These are phyloP conservation scores for Melanocharis versteri DNA, from an alignment of 2,113 vertebrate species.

Conservation along the genomic window DNA sequence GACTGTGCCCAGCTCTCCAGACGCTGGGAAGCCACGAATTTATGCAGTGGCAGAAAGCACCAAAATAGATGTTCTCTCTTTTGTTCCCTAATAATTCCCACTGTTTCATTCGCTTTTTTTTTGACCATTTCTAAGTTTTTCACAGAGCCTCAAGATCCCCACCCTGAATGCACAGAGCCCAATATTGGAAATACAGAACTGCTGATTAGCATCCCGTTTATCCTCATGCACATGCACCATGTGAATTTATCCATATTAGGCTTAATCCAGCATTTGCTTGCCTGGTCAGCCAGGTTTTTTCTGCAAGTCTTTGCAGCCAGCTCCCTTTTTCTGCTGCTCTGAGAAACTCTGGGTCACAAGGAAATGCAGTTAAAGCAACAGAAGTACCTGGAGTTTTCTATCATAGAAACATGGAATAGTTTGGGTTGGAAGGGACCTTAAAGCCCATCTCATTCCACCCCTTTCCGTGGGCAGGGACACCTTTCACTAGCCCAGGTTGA, in stretches of 20 bases:
- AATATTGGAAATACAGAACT: not conserved
- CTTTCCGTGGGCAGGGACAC: not conserved
- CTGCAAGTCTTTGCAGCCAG: not conserved
- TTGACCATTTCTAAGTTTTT: not conserved
- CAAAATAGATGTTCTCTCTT: not conserved
- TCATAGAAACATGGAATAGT: not conserved
- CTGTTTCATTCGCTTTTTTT: not conserved
- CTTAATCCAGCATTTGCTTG: not conserved
- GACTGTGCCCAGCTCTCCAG: not conserved
- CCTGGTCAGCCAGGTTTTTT: not conserved
- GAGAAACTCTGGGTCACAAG: not conserved
- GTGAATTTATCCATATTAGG: not conserved
- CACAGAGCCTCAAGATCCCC: not conserved
- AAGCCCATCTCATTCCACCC: not conserved
- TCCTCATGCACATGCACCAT: not conserved
- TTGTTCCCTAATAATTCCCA: not conserved
- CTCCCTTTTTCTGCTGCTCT: not conserved
- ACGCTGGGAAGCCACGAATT: not conserved
- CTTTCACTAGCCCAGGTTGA: not conserved
- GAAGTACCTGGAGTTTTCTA: not conserved
- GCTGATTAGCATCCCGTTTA: not conserved
- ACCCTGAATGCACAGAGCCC: not conserved
- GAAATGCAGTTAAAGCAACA: not conserved
- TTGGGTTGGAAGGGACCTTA: not conserved
- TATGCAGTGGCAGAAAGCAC: not conserved